Evolutionary conservation across 53 echinoderm and acorn worm genomes (phyloP).

Genomic region (Zoroaster sp.): DNA sequence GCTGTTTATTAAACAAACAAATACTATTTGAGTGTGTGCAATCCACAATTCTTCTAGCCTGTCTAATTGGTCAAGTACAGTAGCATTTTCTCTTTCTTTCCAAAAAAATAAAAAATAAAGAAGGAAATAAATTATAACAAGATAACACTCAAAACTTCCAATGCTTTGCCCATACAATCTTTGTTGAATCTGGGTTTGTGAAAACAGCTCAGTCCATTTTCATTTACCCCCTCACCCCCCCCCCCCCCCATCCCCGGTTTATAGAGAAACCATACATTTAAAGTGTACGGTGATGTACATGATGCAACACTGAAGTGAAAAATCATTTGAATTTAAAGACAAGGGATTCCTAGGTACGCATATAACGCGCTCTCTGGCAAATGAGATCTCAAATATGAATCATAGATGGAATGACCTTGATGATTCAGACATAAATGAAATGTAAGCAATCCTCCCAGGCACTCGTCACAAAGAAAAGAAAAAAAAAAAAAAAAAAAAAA

Average conservation of each 20-base stretch:
- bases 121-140: background rate
- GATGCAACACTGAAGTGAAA: too few relatives aligned
- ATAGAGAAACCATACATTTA: background rate
- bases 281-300: background rate
- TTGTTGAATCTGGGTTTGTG: too few relatives aligned
- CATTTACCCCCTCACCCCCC: background rate
- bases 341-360: background rate
- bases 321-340: too few relatives aligned
- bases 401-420: conserved; percentile 23
- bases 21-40: too few relatives aligned
- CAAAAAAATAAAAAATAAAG: background rate
- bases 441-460: conserved; percentile 39
- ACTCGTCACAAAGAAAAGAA: background rate
- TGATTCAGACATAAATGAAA: conserved; percentile 26
- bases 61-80: too few relatives aligned
- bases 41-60: too few relatives aligned
- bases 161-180: too few relatives aligned
- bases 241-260: background rate
- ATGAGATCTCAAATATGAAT: background rate
- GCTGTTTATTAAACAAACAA: too few relatives aligned
- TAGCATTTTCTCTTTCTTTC: too few relatives aligned
- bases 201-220: too few relatives aligned
- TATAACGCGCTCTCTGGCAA: background rate
- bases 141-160: too few relatives aligned
- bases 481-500: background rate